These are phyloP conservation scores for Tipula unca DNA, from an alignment of 2,888 invertebrate species.

Conservation along the genomic window DNA sequence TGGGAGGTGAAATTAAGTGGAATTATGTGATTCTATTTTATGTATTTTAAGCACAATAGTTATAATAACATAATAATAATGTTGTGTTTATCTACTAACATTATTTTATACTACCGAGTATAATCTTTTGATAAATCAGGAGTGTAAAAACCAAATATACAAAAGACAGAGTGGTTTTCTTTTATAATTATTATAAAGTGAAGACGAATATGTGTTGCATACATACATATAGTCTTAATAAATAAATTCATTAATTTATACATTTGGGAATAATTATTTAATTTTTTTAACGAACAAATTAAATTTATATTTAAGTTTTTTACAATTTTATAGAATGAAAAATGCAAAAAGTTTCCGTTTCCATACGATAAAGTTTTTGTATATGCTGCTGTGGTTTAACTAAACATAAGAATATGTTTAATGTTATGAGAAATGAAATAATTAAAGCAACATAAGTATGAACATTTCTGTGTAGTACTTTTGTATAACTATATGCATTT, in stretches of 20 bases:
- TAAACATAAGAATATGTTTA: neutral
- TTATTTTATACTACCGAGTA: neutral
- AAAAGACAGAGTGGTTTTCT: neutral
- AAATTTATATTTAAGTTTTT: neutral
- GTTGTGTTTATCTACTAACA: neutral
- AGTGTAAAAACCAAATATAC: neutral
- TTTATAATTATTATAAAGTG: neutral
- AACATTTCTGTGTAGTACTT: too few relatives aligned
- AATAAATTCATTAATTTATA: neutral
- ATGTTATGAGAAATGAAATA: neutral
- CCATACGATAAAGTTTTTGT: neutral
- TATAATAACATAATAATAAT: neutral
- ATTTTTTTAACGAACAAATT: neutral
- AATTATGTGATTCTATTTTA: neutral
- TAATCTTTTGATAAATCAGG: neutral
- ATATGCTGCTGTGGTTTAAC: neutral
- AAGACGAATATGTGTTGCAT: neutral
- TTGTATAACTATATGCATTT: too few relatives aligned
- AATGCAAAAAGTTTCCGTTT: neutral
- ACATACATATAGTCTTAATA: neutral
- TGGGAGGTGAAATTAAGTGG: neutral
- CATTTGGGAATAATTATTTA: neutral
- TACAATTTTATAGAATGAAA: neutral
- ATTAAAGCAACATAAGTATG: neutral
- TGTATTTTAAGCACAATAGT: neutral